Evolutionary conservation across 1,140 invertebrate species (phyloP), one percentile per base, ranked within the genome.

Genomic region (Triops cancriformis): DNA sequence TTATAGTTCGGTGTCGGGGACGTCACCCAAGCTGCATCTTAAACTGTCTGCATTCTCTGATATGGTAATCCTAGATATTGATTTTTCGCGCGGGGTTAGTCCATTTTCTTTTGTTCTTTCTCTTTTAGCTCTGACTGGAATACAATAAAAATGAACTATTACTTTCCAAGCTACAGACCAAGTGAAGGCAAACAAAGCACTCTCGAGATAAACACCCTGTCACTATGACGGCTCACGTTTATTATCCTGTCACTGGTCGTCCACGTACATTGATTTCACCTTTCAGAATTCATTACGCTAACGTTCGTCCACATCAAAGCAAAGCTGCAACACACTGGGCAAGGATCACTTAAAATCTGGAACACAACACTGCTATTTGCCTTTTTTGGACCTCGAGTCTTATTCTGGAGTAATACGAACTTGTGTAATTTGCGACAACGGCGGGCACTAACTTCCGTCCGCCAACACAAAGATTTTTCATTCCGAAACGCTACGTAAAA

Each of bases 41-140:
- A n/a, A 64, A 64, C 14, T n/a, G 51, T 64, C 51, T 64, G 18
- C 4, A 23, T 64, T 23, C 51, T 64, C 3, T 23, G 51, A 64
- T 64, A 64, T 64, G 51, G 51, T 64, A 64, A 64, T 64, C 51
- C 51, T 64, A 23, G 51, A 64, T 64, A 64, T 64, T 64, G 14
- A n/a, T 64, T 64, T 64, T 23, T n/a, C 18, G 6, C 0, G 1
- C 10, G 51, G 5, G 18, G 51, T 6, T 64, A 6, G 14, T 0
- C 18, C 51, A 9, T 0, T 23, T 64, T 64, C 51, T 64, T 64
- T 64, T 64, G 51, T 64, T 18, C 18, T 64, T 64, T 64, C 23
- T 64, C 23, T 64, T 64, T 64, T 64, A n/a, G 43, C 45, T 37
- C 31, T 37, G 31, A 7, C 31, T 4, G 31, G 31, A 37, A 2